These are phyloP conservation scores for Enteromius trimaculatus DNA, from an alignment of 2,797 vertebrate genomes.

Conservation along the genomic window DNA sequence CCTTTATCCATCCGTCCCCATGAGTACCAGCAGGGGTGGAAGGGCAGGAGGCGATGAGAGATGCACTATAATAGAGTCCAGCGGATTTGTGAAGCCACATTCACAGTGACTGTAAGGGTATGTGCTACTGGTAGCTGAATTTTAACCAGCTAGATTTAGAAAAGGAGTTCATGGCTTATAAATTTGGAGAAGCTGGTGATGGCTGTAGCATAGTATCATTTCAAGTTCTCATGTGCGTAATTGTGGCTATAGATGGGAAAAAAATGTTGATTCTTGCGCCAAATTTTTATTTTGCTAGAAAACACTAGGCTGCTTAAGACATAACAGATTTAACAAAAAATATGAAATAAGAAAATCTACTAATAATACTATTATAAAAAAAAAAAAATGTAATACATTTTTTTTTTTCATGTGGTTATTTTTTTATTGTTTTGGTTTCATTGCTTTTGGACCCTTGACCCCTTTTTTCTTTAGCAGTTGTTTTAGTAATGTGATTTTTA, in stretches of 20 bases:
- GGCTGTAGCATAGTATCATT: not conserved
- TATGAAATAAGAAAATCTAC: too few species aligned
- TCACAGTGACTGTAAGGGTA: constrained; percentile 9
- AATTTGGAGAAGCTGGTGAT: not conserved
- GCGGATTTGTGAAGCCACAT: not conserved
- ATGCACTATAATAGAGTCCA: constrained; percentile 14
- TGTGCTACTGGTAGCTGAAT: not conserved
- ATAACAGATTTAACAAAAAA: not conserved
- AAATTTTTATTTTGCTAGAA: not conserved
- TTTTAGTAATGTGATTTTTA: constrained; percentile 1
- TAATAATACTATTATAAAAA: not conserved
- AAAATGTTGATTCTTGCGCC: not conserved
- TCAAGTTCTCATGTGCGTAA: not conserved
- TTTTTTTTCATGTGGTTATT: not conserved
- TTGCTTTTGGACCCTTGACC: not conserved
- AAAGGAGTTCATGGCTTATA: not conserved
- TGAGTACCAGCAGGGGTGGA: constrained; percentile 9
- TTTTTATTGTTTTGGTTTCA: not conserved
- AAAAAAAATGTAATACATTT: too few species aligned
- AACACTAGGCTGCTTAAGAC: not conserved
- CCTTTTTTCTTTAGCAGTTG: not conserved
- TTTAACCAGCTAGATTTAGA: not conserved
- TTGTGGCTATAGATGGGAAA: too few species aligned
- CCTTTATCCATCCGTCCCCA: constrained; percentile 38
- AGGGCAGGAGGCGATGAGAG: constrained; percentile 23